Evolutionary conservation across 2,888 invertebrate species (phyloP).

Genomic region (Thera britannica): DNA sequence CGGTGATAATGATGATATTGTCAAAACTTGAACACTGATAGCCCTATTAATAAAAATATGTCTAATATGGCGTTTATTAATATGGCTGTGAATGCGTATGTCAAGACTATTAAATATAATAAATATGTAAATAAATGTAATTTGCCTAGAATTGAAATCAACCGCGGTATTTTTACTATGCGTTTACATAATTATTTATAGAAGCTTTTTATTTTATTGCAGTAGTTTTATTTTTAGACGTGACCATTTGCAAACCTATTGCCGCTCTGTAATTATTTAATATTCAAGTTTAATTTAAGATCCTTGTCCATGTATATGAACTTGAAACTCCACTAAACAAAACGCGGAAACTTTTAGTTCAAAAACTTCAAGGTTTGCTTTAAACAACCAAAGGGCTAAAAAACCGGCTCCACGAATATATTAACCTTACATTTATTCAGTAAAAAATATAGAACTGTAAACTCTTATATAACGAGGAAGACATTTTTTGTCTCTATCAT

Average conservation of each 20-base stretch:
- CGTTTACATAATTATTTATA: too few relatives aligned
- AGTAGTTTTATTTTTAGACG: not conserved
- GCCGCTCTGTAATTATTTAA: not conserved
- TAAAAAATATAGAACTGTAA: conserved; percentile 35
- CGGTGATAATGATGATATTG: too few relatives aligned
- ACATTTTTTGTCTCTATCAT: conserved; percentile 30
- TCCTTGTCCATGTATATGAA: not conserved
- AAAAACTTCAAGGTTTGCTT: conserved; percentile 46
- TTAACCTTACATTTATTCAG: conserved; percentile 25
- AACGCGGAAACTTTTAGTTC: conserved; percentile 36
- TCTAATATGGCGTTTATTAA: too few relatives aligned
- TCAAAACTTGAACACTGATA: too few relatives aligned
- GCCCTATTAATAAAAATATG: too few relatives aligned
- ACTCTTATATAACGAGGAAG: conserved; percentile 39
- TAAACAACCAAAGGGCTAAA: conserved; percentile 50
- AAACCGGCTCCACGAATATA: conserved; percentile 43
- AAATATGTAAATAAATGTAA: too few relatives aligned
- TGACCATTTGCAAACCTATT: not conserved
- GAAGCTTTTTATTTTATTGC: too few relatives aligned
- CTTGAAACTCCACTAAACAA: conserved; percentile 10
- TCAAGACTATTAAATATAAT: too few relatives aligned
- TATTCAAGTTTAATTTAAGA: not conserved
- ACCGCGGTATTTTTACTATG: too few relatives aligned
- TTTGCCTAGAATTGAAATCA: too few relatives aligned
- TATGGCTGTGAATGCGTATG: too few relatives aligned